These are phyloP conservation scores for Crotalus helleri DNA, from an alignment of 2,113 vertebrate species.

Conservation along the genomic window DNA sequence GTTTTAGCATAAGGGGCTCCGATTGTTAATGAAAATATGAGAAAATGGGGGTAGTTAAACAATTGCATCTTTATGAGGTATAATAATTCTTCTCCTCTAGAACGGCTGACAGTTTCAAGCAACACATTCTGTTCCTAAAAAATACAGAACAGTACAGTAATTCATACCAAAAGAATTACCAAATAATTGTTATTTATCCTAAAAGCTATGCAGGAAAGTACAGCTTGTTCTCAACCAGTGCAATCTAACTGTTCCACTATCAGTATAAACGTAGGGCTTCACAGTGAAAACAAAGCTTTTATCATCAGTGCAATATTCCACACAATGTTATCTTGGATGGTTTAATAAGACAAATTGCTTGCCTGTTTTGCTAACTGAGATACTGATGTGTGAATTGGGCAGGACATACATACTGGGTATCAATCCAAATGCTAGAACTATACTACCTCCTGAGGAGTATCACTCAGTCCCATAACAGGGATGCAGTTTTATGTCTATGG, in stretches of 20 bases:
- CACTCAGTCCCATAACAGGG: neutral
- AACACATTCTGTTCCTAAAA: neutral
- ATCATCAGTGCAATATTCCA: neutral
- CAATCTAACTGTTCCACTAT: neutral
- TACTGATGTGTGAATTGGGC: neutral
- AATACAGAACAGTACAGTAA: neutral
- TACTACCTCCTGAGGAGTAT: neutral
- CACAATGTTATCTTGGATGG: neutral
- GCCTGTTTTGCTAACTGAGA: neutral
- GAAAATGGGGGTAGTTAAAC: neutral
- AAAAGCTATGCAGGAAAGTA: neutral
- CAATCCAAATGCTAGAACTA: neutral
- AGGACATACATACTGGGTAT: too few species aligned
- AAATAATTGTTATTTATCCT: constrained; percentile 4
- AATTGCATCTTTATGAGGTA: neutral
- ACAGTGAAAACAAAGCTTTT: neutral
- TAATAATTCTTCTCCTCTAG: neutral
- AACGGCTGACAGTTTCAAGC: neutral
- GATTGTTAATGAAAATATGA: neutral
- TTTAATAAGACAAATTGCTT: neutral
- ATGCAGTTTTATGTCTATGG: neutral
- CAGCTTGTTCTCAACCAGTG: neutral
- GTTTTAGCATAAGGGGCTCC: constrained; percentile 25
- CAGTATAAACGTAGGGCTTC: neutral
- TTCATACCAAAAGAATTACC: neutral